phyloP scores from a whole-genome alignment of 2,888 invertebrate species.

The Brenthis ino region DNA sequence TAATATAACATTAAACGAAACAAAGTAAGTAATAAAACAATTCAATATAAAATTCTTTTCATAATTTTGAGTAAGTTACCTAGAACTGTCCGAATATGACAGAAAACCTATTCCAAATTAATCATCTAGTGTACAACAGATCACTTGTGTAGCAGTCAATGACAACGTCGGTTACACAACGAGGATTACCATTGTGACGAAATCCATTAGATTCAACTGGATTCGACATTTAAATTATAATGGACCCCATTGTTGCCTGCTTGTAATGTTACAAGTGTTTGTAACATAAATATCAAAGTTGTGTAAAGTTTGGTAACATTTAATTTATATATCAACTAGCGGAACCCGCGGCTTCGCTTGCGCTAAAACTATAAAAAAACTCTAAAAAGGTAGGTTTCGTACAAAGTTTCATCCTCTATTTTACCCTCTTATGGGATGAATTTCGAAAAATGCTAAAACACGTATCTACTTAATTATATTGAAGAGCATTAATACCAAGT shows the following conservation, averaged over 20 bases:
- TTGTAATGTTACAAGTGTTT: not conserved
- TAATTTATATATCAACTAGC: no score
- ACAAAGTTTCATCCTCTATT: no score
- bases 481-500: no score
- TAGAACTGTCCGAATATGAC: not conserved
- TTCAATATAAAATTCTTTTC: not conserved
- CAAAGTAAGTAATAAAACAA: not conserved
- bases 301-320: no score
- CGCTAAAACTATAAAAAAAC: no score
- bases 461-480: no score
- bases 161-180: constrained; percentile 63
- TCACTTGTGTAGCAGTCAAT: constrained; percentile 47
- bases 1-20: not conserved
- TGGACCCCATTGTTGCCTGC: constrained; percentile 17
- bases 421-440: no score
- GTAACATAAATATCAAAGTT: not conserved
- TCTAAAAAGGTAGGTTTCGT: no score
- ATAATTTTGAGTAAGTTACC: not conserved
- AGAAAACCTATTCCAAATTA: not conserved
- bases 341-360: no score
- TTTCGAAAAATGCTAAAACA: no score
- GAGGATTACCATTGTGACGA: constrained; percentile 64
- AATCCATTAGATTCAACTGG: constrained; percentile 43
- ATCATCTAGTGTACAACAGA: constrained; percentile 15
- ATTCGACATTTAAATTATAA: constrained; percentile 25